Base-by-base conservation (phyloP, 2,113 vertebrate genomes). In the Ramphastos sulfuratus region DNA sequence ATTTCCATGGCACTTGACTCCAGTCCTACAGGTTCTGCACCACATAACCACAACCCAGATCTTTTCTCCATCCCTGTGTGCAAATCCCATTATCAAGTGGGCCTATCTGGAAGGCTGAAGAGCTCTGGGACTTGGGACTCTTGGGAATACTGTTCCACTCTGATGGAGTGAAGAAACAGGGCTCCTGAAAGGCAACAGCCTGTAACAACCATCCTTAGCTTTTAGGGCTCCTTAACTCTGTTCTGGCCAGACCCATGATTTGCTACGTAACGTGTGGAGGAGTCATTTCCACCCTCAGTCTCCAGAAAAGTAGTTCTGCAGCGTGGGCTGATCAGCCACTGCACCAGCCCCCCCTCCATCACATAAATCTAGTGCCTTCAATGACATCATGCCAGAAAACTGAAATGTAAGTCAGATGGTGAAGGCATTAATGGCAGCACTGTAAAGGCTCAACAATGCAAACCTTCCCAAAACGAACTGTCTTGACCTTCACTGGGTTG, bases 401-500 rank as follows among this genome's bases (percentile, higher is more conserved):
- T 9, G 96, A 97, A 97, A 96, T 59, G 85, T 31, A 90, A 88
- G 82, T 97, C 96, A 96, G 96, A 97, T 93, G 97, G 95, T 39
- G 90, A 96, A 97, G 92, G 97, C 96, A 97, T 96, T 97, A 97
- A 97, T 89, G 94, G 95, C 96, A 96, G 93, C 93, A 35, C 92
- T 86, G 96, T 63, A 81, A 97, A 96, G 96, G 95, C 96, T 97
- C 96, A 96, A 96, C 95, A 96, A 88, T 63, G 95, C 72, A 55
- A 97, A 96, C 94, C 97, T 97, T 96, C 97, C 96, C 96, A 64
- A 94, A 95, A 87, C 42, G 93, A 97, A 97, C 98, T 93, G 90
- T 97, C 96, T 89, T 96, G 97, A 97, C 97, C 97, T 97, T 97
- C 69, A 23, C 96, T 1, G 50, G 78, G 96, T 97, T 98, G 97